Percentiles rank a stretch among this genome's conserved stretches.
Evolutionary conservation across 2,888 invertebrate genomes (phyloP).

Genomic region (Parnassius mnemosyne): DNA sequence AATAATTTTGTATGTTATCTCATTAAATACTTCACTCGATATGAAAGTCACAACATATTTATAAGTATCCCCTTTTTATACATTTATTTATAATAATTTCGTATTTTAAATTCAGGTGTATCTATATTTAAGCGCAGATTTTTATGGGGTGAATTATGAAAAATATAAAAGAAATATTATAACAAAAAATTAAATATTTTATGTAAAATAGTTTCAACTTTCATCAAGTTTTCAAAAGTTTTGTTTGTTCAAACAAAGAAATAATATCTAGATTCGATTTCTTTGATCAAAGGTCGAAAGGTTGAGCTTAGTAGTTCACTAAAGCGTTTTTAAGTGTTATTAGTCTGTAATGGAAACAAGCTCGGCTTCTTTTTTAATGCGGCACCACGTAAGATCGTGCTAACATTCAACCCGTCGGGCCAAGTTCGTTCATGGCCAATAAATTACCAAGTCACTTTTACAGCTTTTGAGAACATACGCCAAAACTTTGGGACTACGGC

Average conservation of each 20-base stretch:
- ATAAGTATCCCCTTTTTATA: no score
- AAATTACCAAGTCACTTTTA: slow-evolving; percentile 77
- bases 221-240: no score
- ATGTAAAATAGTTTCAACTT: no score
- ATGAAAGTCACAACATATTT: no score
- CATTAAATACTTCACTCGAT: no score
- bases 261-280: slow-evolving; percentile 6
- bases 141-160: no score
- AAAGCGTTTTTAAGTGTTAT: slow-evolving; percentile 23
- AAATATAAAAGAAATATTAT: no score
- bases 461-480: slow-evolving; percentile 72
- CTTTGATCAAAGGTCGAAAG: slow-evolving; percentile 23
- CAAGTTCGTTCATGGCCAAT: slow-evolving; percentile 69
- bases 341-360: slow-evolving; percentile 29
- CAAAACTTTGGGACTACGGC: slow-evolving; percentile 51
- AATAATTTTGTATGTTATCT: no score
- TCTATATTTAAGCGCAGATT: no score
- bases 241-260: slow-evolving; percentile 1
- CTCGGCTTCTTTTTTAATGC: slow-evolving; percentile 33
- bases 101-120: no score
- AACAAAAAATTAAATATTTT: no score
- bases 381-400: slow-evolving; percentile 61
- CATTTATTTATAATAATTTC: no score
- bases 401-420: slow-evolving; percentile 47
- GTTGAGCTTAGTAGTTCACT: slow-evolving; percentile 12